Conservation (phyloP, 30 jellyfish, hydroid and myxozoan genomes). For the Mastigias papua region DNA sequence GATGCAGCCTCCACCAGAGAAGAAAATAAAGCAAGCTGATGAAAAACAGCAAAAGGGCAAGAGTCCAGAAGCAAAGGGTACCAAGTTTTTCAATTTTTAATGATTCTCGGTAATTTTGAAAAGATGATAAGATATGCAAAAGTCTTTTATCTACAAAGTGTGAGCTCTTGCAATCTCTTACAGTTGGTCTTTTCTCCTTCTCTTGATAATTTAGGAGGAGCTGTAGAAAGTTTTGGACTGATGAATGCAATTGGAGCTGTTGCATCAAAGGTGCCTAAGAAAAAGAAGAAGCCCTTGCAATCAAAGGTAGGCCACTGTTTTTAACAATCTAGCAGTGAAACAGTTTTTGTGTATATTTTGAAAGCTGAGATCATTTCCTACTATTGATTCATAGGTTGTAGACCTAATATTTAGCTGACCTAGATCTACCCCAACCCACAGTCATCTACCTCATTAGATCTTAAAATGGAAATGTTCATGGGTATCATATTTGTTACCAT, state of each 20-base stretch:
- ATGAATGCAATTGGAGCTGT: constrained; percentile 92
- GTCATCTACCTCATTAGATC: too few species aligned
- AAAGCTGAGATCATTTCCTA: too few species aligned
- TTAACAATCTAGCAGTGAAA: too few species aligned
- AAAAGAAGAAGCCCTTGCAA: constrained; percentile 68
- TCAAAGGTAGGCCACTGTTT: too few species aligned
- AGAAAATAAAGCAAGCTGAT: constrained; percentile 49
- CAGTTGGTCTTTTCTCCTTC: neutral
- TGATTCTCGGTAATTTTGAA: neutral
- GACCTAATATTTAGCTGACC: too few species aligned
- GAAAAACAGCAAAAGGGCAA: constrained; percentile 26
- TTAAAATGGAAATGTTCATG: too few species aligned
- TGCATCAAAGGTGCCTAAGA: constrained; percentile 72
- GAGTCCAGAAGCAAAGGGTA: constrained; percentile 31
- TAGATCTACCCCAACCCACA: too few species aligned
- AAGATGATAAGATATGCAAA: neutral
- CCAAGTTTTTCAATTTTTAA: too few species aligned
- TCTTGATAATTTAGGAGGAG: constrained; percentile 49
- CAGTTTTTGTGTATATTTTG: too few species aligned
- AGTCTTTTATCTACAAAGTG: neutral
- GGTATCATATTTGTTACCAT: too few species aligned
- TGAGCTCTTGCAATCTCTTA: neutral
- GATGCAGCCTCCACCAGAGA: constrained; percentile 65
- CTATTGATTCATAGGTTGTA: too few species aligned
- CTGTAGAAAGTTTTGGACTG: constrained; percentile 87